Evolutionary conservation across 2,797 vertebrate species (phyloP).

Genomic region (Sebastes iracundus): DNA sequence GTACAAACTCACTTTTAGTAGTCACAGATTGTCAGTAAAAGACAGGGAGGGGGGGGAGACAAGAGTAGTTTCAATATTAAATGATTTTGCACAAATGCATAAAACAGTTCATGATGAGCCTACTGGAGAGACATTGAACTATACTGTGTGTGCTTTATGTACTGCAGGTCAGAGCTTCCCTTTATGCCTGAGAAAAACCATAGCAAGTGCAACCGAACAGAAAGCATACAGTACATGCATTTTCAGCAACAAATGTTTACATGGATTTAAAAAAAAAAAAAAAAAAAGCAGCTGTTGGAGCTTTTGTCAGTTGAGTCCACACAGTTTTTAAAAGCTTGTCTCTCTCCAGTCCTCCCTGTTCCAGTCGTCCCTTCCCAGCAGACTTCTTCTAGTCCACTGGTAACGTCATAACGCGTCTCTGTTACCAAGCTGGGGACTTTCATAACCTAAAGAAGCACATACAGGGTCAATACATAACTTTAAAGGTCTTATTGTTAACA

Average conservation of each 20-base stretch:
- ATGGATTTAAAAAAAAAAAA: slow-evolving; percentile 21
- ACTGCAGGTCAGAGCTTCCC: slow-evolving; percentile 36
- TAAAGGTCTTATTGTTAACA: neutral
- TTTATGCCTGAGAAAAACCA: slow-evolving; percentile 64
- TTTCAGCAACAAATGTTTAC: slow-evolving; percentile 52
- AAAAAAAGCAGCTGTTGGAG: slow-evolving; percentile 28
- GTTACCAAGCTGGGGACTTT: slow-evolving; percentile 73
- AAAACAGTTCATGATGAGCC: slow-evolving; percentile 44
- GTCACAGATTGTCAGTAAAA: slow-evolving; percentile 80
- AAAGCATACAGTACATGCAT: slow-evolving; percentile 70
- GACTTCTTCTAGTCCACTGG: slow-evolving; percentile 33
- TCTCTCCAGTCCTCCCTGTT: slow-evolving; percentile 69
- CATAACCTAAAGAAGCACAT: slow-evolving; percentile 67
- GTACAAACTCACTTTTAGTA: slow-evolving; percentile 66
- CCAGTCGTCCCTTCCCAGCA: slow-evolving; percentile 44
- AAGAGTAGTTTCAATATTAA: slow-evolving; percentile 23
- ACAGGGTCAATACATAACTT: neutral
- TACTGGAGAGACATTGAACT: slow-evolving; percentile 44
- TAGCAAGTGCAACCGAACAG: slow-evolving; percentile 61
- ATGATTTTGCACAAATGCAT: slow-evolving; percentile 48
- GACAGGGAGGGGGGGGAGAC: slow-evolving; percentile 31
- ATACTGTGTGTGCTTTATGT: slow-evolving; percentile 38
- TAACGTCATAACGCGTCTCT: slow-evolving; percentile 79
- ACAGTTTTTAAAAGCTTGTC: slow-evolving; percentile 68
- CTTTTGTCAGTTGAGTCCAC: slow-evolving; percentile 20